Base-by-base conservation (phyloP, 1,140 invertebrate species). In the Antheraea mylitta region DNA sequence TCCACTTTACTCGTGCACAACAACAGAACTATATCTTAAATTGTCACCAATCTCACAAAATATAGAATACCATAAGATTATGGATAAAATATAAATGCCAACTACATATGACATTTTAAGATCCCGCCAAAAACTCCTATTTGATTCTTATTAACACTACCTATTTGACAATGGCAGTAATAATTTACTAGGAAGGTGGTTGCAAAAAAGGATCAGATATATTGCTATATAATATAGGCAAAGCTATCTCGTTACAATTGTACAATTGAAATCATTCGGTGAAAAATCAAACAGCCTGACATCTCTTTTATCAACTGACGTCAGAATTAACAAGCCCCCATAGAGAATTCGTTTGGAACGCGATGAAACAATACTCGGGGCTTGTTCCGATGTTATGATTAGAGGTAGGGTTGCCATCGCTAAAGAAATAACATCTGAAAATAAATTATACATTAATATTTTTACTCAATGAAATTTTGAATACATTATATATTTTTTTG, bases 351-450 rank as follows among this genome's bases (percentile, higher is more conserved):
- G 22, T 53, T 53, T 66, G 42, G 45, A 68, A 68, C 62, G 65
- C 66, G 42, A 68, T 74, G 69, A 76, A 78, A 76, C 77, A 76
- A 76, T 78, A 76, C 69, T 69, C 66, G 36, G 61, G 58, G 59
- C 38, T 64, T 69, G 72, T 53, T 53, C 70, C 71, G 71, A 75
- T 77, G 70, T 77, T 75, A 75, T 77, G 73, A 79, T 77, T 77
- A 73, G 53, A 69, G 75, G 58, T 38, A 59, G 60, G 66, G 45
- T 53, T 53, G 45, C 11, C 45, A 53, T 13, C 16, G 45, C 16
- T 16, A 16, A 7, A 53, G 5, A 13, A 53, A 16, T 6, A 16
- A 16, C 9, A 16, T 53, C 11, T n/a, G 5, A 1, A 0, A 53
- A 16, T 0, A 53, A 53, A 16, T 2, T 2, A 42, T 9, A 42